Evolutionary conservation across 1,140 invertebrate species (phyloP).

Genomic region (Drosophila ananassae): DNA sequence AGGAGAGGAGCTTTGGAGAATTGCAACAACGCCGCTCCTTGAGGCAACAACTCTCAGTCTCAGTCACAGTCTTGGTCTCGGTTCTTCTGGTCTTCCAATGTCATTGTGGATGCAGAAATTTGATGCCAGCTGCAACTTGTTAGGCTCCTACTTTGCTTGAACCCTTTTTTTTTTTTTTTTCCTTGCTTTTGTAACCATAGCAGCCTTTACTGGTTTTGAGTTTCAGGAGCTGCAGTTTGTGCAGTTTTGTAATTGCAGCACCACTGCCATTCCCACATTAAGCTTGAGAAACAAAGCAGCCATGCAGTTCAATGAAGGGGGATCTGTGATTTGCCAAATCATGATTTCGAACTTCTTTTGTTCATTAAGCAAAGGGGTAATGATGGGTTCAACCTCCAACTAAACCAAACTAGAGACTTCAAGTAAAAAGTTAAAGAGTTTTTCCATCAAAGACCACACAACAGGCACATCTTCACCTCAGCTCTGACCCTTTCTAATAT

Average conservation of each 20-base stretch:
- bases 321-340: conserved; percentile 42
- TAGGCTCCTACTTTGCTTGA: conserved; percentile 26
- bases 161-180: conserved; percentile 7
- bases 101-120: conserved; percentile 65
- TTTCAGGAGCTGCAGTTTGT: conserved; percentile 34
- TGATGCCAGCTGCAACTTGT: conserved; percentile 66
- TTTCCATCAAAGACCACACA: conserved; percentile 15
- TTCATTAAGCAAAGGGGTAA: conserved; percentile 43
- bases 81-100: conserved; percentile 14
- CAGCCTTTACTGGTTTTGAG: conserved; percentile 36
- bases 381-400: conserved; percentile 21
- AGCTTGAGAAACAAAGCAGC: conserved; percentile 49
- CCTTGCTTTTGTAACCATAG: conserved; percentile 14
- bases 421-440: background rate
- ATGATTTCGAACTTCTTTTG: conserved; percentile 14
- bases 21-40: conserved; percentile 30
- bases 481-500: conserved; percentile 43
- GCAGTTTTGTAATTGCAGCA: conserved; percentile 41
- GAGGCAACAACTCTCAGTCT: conserved; percentile 3
- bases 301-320: conserved; percentile 30
- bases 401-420: background rate
- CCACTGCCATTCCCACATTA: conserved; percentile 42
- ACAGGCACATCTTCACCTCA: background rate
- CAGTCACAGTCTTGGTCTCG: background rate
- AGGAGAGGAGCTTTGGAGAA: conserved; percentile 4